Evolutionary conservation across 1,140 invertebrate species (phyloP).

Genomic region (Pemphigus obesinymphae): DNA sequence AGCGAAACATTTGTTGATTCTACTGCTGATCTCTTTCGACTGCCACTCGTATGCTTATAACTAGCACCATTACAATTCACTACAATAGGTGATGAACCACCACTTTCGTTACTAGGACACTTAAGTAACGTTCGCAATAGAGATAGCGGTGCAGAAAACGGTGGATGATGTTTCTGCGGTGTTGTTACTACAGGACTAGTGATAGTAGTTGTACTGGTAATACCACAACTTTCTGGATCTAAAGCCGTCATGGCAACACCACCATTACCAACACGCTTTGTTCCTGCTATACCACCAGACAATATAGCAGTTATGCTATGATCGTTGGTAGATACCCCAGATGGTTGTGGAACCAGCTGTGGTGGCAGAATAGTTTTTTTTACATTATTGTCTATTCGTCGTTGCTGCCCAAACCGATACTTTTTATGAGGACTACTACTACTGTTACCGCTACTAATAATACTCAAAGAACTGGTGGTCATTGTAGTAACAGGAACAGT

Average conservation of each 20-base stretch:
- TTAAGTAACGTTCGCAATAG: neutral
- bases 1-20: neutral
- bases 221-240: neutral
- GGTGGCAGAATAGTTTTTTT: neutral
- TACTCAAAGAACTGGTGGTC: neutral
- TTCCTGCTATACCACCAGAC: neutral
- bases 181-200: neutral
- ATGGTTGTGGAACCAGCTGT: neutral
- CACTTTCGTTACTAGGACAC: neutral
- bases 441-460: neutral
- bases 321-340: neutral
- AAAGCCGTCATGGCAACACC: neutral
- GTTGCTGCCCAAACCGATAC: neutral
- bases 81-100: too few relatives aligned
- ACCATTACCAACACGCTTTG: neutral
- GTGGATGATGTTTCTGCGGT: neutral
- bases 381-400: neutral
- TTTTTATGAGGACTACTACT: neutral
- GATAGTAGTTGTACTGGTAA: neutral
- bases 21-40: neutral
- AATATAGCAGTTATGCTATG: slow-evolving; percentile 17
- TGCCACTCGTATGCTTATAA: neutral
- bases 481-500: neutral
- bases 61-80: neutral
- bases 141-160: neutral